Conservation (phyloP, 2,888 invertebrate species). For the Therioaphis trifolii region DNA sequence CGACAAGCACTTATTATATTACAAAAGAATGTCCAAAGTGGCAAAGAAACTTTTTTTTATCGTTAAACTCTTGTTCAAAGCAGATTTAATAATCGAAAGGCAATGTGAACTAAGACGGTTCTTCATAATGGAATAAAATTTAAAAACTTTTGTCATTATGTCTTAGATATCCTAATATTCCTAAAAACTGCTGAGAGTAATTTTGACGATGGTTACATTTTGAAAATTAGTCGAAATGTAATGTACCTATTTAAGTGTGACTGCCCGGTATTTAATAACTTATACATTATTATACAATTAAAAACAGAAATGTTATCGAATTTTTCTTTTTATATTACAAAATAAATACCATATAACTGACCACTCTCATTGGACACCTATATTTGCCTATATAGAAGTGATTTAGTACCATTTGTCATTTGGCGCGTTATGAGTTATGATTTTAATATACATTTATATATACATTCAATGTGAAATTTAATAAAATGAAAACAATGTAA, state of each 20-base stretch:
- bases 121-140: conserved; percentile 33
- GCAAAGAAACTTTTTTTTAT: conserved; percentile 20
- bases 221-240: conserved; percentile 20
- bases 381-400: conserved; percentile 37
- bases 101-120: conserved; percentile 11
- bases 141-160: conserved; percentile 34
- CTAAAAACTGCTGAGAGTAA: conserved; percentile 32
- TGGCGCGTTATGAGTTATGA: conserved; percentile 3
- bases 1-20: conserved; percentile 40
- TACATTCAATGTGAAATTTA: conserved; percentile 25
- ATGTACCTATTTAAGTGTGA: not conserved
- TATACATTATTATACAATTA: conserved; percentile 21
- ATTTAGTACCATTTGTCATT: conserved; percentile 22
- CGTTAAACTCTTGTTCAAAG: conserved; percentile 30
- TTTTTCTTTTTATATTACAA: conserved; percentile 41
- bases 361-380: not conserved
- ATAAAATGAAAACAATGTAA: not conserved
- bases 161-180: conserved; percentile 6
- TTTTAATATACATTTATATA: not conserved
- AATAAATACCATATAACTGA: conserved; percentile 11
- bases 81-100: conserved; percentile 24
- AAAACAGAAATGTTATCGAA: conserved; percentile 37
- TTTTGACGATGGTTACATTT: not conserved
- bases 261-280: conserved; percentile 33
- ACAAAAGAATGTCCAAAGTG: not conserved